Base-by-base conservation (phyloP, 2,113 vertebrate species). In the Caracal caracal region DNA sequence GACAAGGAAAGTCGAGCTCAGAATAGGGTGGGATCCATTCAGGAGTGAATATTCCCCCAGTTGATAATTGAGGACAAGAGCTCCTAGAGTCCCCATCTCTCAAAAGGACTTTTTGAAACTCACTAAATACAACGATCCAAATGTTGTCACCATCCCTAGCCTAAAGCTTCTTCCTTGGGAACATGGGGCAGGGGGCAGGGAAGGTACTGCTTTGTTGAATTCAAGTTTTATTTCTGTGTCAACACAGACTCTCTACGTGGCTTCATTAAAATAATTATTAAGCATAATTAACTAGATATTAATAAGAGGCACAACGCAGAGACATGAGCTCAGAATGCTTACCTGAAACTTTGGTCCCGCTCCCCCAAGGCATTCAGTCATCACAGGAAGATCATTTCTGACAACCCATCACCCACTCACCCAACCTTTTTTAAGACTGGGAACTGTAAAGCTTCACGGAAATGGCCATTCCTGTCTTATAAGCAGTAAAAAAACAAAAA, bases 211-310 rank as follows among this genome's bases (percentile, higher is more conserved):
- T 88, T 88, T 76, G 20, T 56, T 95, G 65, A 96, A 95, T 90
- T 90, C 20, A 96, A 92, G 61, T 92, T 91, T 97, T 90, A 95
- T 61, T 95, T 94, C 85, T 92, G 65, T 35, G 68, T 76, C 80
- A 97, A 92, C 15, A 80, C 15, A 76, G 20, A 35, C 30, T 83
- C 63, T 83, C 40, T 88, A 81, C 15, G 4, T 76, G 43, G 37
- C 81, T 91, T 90, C 30, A 91, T 94, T 73, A 94, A 78, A 10
- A 96, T 47, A 95, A 85, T 61, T 63, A 84, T 66, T 73, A 84
- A 92, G 51, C 28, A 84, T 40, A 87, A 91, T 93, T 87, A 68
- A 53, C 43, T 93, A 92, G 70, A 53, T 84, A 93, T 35, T 81
- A 94, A 84, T 83, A 95, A 94, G 79, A 63, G 35, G 28, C 13